Evolutionary conservation across 1,140 invertebrate genomes (phyloP).

Genomic region (Anoplolepis gracilipes): DNA sequence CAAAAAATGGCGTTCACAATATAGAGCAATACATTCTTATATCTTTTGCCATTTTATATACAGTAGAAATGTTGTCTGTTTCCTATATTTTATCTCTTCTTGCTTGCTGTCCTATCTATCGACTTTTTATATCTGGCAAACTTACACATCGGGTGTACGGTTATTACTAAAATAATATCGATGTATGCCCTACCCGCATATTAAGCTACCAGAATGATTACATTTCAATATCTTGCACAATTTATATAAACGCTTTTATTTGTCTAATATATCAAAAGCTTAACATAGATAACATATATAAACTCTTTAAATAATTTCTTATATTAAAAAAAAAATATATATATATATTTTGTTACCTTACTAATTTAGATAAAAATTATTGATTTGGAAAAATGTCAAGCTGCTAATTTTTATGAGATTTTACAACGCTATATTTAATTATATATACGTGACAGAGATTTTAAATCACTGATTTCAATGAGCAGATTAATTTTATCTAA

Average conservation of each 20-base stretch:
- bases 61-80: constrained; percentile 57
- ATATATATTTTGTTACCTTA: too few relatives aligned
- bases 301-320: constrained; percentile 2
- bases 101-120: constrained; percentile 57
- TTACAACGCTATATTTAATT: neutral
- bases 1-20: constrained; percentile 26
- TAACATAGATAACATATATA: neutral
- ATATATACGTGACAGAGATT: neutral
- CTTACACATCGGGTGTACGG: constrained; percentile 1
- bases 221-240: constrained; percentile 24
- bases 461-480: neutral
- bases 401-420: neutral
- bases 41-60: constrained; percentile 54
- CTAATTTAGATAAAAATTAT: neutral
- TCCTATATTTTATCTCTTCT: constrained; percentile 46
- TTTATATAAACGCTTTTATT: constrained; percentile 30
- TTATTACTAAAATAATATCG: constrained; percentile 28
- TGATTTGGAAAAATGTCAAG: neutral
- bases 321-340: too few relatives aligned
- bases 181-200: constrained; percentile 12
- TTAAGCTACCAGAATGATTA: constrained; percentile 34
- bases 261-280: constrained; percentile 15
- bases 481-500: neutral
- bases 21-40: constrained; percentile 48
- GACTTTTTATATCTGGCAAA: constrained; percentile 19